A percentile compares a stretch with the other conserved stretches of the same genome.
Conservation (phyloP, 2,797 vertebrate genomes). For the Ara ararauna region DNA sequence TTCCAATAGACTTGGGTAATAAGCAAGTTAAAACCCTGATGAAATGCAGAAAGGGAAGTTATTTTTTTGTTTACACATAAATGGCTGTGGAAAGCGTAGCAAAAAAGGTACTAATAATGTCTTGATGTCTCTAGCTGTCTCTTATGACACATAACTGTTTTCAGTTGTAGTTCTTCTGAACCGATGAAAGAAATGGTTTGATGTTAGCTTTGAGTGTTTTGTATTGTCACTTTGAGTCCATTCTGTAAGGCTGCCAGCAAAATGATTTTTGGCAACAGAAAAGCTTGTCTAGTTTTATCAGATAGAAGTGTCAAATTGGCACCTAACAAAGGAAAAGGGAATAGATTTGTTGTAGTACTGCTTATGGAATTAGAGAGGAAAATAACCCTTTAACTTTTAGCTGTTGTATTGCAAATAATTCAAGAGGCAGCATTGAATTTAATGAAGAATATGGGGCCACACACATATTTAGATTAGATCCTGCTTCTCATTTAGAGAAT, state of each 20-base stretch:
- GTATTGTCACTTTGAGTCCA: not conserved
- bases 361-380: not conserved
- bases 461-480: not conserved
- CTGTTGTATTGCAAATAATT: not conserved
- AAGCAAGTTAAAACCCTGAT: constrained; percentile 23
- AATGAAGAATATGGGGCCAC: not conserved
- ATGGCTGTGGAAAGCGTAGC: not conserved
- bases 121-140: constrained; percentile 16
- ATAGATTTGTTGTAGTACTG: not conserved
- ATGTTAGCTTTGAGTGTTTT: constrained; percentile 11
- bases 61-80: constrained; percentile 25
- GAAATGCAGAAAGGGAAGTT: constrained; percentile 32
- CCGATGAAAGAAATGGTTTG: not conserved
- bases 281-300: not conserved
- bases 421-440: not conserved
- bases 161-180: not conserved
- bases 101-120: not conserved
- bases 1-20: not conserved
- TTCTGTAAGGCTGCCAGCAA: not conserved
- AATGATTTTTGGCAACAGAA: not conserved
- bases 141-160: not conserved
- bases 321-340: not conserved
- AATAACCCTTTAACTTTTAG: not conserved
- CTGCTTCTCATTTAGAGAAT: not conserved
- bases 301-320: not conserved